These are phyloP conservation scores for Protosalanx chinensis DNA, from an alignment of 2,797 vertebrate genomes.

Conservation along the genomic window DNA sequence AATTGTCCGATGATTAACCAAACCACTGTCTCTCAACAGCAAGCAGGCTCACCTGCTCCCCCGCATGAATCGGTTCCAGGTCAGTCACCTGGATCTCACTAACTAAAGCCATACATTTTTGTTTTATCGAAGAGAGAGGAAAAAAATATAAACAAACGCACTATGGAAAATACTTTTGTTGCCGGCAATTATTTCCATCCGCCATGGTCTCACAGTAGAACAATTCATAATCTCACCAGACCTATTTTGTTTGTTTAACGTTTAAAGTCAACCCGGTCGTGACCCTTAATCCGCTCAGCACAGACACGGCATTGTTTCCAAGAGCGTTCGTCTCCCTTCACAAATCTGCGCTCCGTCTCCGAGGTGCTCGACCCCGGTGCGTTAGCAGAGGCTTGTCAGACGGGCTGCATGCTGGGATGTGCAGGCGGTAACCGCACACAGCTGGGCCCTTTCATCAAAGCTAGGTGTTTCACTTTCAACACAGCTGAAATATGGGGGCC, in stretches of 20 bases:
- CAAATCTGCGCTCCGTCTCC: not conserved
- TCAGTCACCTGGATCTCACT: conserved; percentile 24
- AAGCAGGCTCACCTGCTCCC: conserved; percentile 17
- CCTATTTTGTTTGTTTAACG: not conserved
- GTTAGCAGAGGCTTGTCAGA: not conserved
- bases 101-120: not conserved
- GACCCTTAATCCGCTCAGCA: conserved; percentile 8
- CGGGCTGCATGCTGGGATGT: not conserved
- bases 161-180: not conserved
- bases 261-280: conserved; percentile 6
- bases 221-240: conserved; percentile 42
- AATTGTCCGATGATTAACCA: conserved; percentile 51
- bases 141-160: not conserved
- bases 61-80: conserved; percentile 14
- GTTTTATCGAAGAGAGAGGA: conserved; percentile 1
- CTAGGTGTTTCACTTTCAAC: conserved; percentile 35
- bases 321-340: not conserved
- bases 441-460: conserved; percentile 26
- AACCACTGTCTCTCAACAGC: conserved; percentile 26
- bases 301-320: conserved; percentile 8
- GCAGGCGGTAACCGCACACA: conserved; percentile 23
- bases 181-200: not conserved
- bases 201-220: conserved; percentile 11
- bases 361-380: not conserved
- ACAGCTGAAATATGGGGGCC: conserved; percentile 21